Percentiles rank a stretch among this genome's conserved stretches.
Evolutionary conservation across 2,888 invertebrate genomes (phyloP).

Genomic region (Ornithoptera alexandrae): DNA sequence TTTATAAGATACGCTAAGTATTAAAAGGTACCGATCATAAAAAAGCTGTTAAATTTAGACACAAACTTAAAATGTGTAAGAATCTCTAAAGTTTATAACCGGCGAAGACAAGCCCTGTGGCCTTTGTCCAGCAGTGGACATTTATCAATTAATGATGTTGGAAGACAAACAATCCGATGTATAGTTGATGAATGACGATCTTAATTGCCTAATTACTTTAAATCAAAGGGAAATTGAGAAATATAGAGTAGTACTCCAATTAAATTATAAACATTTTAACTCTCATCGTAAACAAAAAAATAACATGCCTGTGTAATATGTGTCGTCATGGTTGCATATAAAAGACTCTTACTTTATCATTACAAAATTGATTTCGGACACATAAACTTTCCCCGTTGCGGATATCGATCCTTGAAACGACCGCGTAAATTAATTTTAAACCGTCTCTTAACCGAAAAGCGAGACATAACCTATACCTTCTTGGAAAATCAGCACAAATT

Average conservation of each 20-base stretch:
- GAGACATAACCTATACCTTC: conserved; percentile 17
- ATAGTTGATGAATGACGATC: neutral
- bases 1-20: too few species aligned
- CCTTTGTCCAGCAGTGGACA: too few species aligned
- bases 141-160: too few species aligned
- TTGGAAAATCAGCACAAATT: conserved; percentile 25
- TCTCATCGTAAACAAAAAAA: neutral
- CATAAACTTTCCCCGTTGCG: conserved; percentile 23
- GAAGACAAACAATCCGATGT: neutral
- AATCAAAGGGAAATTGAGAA: neutral
- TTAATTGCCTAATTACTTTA: neutral
- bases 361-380: conserved; percentile 10
- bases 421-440: conserved; percentile 20
- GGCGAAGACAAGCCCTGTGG: too few species aligned
- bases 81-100: too few species aligned
- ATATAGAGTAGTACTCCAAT: neutral
- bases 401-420: conserved; percentile 21
- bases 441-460: conserved; percentile 15
- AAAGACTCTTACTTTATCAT: conserved; percentile 18
- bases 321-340: conserved; percentile 9
- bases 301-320: neutral
- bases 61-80: too few species aligned
- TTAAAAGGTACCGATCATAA: too few species aligned
- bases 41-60: too few species aligned
- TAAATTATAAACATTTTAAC: neutral